These are phyloP conservation scores for Coelinius sp. DNA, from an alignment of 2,888 invertebrate species.

Conservation along the genomic window DNA sequence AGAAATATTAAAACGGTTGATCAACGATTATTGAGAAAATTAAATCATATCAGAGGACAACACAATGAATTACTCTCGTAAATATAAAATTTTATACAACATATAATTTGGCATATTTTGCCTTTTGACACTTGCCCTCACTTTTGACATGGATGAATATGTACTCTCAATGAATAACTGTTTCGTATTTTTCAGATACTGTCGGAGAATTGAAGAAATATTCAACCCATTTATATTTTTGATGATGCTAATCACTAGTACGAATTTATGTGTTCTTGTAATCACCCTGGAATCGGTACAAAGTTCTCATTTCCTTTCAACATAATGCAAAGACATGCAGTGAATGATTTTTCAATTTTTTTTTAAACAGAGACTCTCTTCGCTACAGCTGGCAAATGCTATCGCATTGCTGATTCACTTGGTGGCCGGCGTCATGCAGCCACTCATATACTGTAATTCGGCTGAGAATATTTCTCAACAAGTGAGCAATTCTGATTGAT, in stretches of 20 bases:
- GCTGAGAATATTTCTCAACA: not conserved
- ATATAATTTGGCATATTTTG: too few species aligned
- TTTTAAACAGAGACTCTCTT: not conserved
- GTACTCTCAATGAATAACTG: not conserved
- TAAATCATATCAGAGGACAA: not conserved
- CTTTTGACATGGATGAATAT: too few species aligned
- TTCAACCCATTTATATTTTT: not conserved
- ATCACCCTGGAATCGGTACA: not conserved
- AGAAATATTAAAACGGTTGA: not conserved
- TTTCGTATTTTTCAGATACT: not conserved
- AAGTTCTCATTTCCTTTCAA: not conserved
- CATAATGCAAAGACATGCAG: not conserved
- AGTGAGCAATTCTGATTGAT: not conserved
- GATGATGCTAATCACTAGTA: not conserved
- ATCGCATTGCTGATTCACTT: not conserved
- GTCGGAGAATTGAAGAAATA: not conserved
- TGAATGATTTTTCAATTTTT: not conserved
- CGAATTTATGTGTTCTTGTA: not conserved
- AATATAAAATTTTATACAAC: not conserved
- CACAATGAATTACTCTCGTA: not conserved
- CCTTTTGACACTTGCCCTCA: too few species aligned
- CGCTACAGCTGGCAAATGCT: not conserved
- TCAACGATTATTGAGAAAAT: not conserved
- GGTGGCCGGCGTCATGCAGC: not conserved
- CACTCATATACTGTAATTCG: not conserved